phyloP scores from a whole-genome alignment of 2,888 invertebrate species.

The Drosophila acutilabella region DNA sequence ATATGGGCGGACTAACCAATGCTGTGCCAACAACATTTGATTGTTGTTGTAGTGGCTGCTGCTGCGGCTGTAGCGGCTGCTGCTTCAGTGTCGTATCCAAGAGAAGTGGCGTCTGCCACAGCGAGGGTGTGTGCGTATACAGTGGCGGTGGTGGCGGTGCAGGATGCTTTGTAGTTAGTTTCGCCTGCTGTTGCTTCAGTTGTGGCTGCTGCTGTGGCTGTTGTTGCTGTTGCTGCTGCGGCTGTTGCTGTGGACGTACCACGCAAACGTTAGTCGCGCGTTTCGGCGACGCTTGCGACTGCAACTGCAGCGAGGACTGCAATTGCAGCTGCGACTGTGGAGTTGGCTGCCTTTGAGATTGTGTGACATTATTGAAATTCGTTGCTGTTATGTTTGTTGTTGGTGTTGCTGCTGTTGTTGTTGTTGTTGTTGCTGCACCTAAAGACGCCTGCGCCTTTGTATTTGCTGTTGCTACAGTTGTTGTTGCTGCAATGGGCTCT shows the following conservation, averaged over 20 bases:
- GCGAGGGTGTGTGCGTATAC: slow-evolving; percentile 77
- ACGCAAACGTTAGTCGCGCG: slow-evolving; percentile 77
- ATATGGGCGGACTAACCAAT: slow-evolving; percentile 73
- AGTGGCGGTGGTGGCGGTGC: slow-evolving; percentile 65
- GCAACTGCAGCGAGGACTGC: slow-evolving; percentile 64
- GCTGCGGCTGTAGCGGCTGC: slow-evolving; percentile 46
- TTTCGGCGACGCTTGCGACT: slow-evolving; percentile 68
- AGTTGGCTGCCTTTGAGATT: slow-evolving; percentile 73
- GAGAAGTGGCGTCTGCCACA: slow-evolving; percentile 82
- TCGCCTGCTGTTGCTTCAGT: slow-evolving; percentile 61
- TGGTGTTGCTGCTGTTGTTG: slow-evolving; percentile 31
- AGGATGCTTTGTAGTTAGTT: slow-evolving; percentile 37
- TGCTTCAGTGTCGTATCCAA: slow-evolving; percentile 73
- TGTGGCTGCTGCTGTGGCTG: slow-evolving; percentile 56
- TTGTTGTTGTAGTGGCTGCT: slow-evolving; percentile 33
- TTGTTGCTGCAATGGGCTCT: slow-evolving; percentile 44
- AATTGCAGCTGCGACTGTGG: slow-evolving; percentile 56
- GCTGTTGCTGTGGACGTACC: slow-evolving; percentile 80
- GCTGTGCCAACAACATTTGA: slow-evolving; percentile 42
- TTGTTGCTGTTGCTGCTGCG: slow-evolving; percentile 60
- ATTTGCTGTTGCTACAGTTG: slow-evolving; percentile 38
- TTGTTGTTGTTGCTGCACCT: slow-evolving; percentile 38
- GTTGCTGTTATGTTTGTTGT: slow-evolving; percentile 58
- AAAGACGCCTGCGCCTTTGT: slow-evolving; percentile 80
- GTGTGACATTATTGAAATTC: slow-evolving; percentile 80